Conservation (phyloP, 1,140 invertebrate genomes). For the Leptinotarsa undecemlineata region DNA sequence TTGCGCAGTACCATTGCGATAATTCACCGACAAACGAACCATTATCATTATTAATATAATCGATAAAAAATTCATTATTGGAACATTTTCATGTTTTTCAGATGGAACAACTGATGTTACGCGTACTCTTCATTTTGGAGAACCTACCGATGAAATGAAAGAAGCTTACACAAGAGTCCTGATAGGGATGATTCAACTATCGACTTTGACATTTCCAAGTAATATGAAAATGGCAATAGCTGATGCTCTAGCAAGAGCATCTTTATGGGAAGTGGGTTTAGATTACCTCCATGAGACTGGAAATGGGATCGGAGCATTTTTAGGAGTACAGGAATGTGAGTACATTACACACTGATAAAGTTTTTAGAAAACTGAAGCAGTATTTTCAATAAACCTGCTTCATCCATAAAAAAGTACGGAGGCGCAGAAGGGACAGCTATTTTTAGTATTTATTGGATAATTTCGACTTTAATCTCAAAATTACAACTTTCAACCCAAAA, state of each 20-base stretch:
- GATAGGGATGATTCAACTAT: slow-evolving; percentile 80
- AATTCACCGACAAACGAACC: too few relatives aligned
- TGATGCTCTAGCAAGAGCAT: slow-evolving; percentile 75
- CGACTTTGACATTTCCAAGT: slow-evolving; percentile 69
- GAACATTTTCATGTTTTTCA: slow-evolving; percentile 34
- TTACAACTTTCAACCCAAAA: too few relatives aligned
- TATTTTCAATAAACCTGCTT: not conserved
- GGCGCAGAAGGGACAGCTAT: too few relatives aligned
- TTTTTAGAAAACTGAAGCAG: not conserved
- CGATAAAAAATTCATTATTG: too few relatives aligned
- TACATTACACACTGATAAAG: not conserved
- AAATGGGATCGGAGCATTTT: slow-evolving; percentile 87
- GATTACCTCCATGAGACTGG: slow-evolving; percentile 89
- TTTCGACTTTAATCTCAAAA: too few relatives aligned
- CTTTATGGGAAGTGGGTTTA: slow-evolving; percentile 79
- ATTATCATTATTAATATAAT: too few relatives aligned
- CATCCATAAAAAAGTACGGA: not conserved
- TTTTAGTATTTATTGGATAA: too few relatives aligned
- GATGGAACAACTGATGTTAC: slow-evolving; percentile 95
- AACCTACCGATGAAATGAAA: slow-evolving; percentile 73
- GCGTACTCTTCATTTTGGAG: slow-evolving; percentile 86
- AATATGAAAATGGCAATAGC: slow-evolving; percentile 67
- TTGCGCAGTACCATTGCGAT: too few relatives aligned
- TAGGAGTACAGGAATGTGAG: slow-evolving; percentile 81
- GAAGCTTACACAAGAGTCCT: slow-evolving; percentile 87